Base-by-base conservation (phyloP, 2,797 vertebrate genomes). In the Sarcoramphus papa region DNA sequence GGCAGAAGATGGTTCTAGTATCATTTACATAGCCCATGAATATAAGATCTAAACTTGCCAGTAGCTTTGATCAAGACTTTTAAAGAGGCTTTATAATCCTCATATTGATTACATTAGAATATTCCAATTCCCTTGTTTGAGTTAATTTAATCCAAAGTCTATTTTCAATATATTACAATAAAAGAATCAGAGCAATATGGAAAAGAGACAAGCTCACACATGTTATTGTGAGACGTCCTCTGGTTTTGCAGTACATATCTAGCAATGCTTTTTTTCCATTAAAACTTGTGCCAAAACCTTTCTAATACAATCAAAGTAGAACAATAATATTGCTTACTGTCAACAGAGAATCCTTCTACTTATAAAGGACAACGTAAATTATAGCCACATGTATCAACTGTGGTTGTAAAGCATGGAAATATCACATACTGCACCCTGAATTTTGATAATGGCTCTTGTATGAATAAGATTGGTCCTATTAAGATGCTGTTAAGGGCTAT, bases 181-280 rank as follows among this genome's bases (percentile, higher is more conserved):
- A 77, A 84, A 65, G 4, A 72, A 78, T 21, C 13, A 50, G 8
- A 53, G 1, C 0, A 21, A 30, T 50, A 64, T 14, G 5, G 37
- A 56, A 74, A 78, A 48, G 24, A 51, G 3, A 51, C 2, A 70
- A 59, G 63, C 47, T 75, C 11, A 69, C 2, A 35, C 1, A 6
- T 0, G 0, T 28, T 40, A 8, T 45, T 65, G 6, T 33, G 37
- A 67, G 14, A 12, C 7, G 37, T 62, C 8, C 8, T 76, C 63
- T 80, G 14, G 0, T 89, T 92, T 69, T 65, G 9, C 10, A 69
- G 30, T 40, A 54, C 0, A 2, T 8, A 4, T 22, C 14, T 53
- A 54, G 2, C 5, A 2, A 62, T 23, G 3, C 2, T 50, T 78
- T 47, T 35, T 57, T 84, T 43, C 22, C 18, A 16, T 18, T 45